These are phyloP conservation scores for Gymnodraco acuticeps DNA, from an alignment of 2,797 vertebrate species.

Conservation along the genomic window DNA sequence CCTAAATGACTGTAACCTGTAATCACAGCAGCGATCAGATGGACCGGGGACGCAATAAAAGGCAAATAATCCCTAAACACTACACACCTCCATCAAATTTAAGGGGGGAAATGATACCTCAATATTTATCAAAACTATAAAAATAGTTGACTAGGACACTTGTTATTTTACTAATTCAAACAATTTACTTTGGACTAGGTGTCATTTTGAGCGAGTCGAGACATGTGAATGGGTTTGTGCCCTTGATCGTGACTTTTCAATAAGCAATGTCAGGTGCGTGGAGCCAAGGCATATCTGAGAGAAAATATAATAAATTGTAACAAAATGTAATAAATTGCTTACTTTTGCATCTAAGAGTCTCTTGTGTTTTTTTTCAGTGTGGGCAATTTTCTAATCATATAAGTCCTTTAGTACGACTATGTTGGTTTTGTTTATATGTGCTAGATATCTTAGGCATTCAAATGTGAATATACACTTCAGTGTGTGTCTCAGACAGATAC, in stretches of 20 bases:
- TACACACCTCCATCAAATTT: neutral
- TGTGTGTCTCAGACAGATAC: neutral
- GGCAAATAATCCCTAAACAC: neutral
- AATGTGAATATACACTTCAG: too few relatives aligned
- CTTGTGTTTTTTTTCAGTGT: too few relatives aligned
- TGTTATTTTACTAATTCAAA: slow-evolving; percentile 2
- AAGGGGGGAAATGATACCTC: neutral
- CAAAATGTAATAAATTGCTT: neutral
- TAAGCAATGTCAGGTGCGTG: neutral
- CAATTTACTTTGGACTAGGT: neutral
- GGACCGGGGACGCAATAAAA: neutral
- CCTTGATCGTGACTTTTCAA: neutral
- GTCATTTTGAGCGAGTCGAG: neutral
- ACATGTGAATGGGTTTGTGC: neutral
- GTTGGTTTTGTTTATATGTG: too few relatives aligned
- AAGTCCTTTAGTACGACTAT: too few relatives aligned
- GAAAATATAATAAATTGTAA: neutral
- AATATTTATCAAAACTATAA: neutral
- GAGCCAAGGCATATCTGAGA: neutral
- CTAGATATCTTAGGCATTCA: too few relatives aligned
- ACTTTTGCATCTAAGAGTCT: neutral
- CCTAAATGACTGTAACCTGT: neutral
- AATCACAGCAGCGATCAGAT: slow-evolving; percentile 14
- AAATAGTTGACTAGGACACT: neutral
- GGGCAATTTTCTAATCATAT: too few relatives aligned